Evolutionary conservation across 2,113 vertebrate genomes (phyloP).

Genomic region (Phyllostomus discolor): DNA sequence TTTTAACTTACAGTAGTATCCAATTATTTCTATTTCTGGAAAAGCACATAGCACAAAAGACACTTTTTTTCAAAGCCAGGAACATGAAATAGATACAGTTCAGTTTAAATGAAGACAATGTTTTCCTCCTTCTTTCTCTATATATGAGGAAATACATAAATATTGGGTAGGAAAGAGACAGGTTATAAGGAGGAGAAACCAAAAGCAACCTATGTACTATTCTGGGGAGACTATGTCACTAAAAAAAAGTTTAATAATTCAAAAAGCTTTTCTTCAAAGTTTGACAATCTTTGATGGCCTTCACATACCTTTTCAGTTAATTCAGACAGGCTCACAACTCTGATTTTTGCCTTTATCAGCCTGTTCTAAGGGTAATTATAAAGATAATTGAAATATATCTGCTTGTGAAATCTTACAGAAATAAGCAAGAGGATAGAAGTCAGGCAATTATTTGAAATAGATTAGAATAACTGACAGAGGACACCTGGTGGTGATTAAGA

Average conservation of each 20-base stretch:
- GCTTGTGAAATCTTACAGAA: not conserved
- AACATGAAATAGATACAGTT: conserved; percentile 37
- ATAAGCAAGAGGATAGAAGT: not conserved
- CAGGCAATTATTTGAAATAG: not conserved
- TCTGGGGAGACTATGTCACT: not conserved
- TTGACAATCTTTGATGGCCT: not conserved
- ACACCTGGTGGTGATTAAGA: not conserved
- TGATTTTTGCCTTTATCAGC: not conserved
- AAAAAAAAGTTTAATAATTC: not conserved
- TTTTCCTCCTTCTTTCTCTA: not conserved
- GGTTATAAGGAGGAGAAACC: not conserved
- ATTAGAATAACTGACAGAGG: not conserved
- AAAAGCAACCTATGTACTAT: not conserved
- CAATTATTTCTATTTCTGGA: conserved; percentile 63
- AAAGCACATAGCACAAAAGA: conserved; percentile 27
- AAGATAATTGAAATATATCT: not conserved
- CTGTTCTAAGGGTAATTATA: not conserved
- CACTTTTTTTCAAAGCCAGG: conserved; percentile 56
- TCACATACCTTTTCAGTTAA: not conserved
- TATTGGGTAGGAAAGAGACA: not conserved
- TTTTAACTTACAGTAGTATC: conserved; percentile 1
- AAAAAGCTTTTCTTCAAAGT: not conserved
- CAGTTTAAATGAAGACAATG: not conserved
- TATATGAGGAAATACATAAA: conserved; percentile 7
- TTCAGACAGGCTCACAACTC: not conserved